Evolutionary conservation across 2,113 vertebrate species (phyloP), one percentile per base, ranked within the genome.

Genomic region (Nerophis ophidion): DNA sequence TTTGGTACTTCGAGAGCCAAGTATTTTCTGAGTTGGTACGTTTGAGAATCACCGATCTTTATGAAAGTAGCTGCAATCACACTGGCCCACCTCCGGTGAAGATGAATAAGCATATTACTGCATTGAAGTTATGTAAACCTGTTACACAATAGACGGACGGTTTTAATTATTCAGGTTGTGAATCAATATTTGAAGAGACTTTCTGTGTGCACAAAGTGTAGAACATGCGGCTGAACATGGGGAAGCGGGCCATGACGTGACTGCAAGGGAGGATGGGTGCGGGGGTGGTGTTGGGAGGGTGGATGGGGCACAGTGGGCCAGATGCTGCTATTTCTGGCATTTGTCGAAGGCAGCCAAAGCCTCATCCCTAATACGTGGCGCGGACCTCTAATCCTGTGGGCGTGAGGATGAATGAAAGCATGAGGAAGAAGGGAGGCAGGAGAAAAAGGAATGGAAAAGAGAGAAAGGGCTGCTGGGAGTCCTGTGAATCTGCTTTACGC

Each of bases 401-500:
- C 78, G 82, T 80, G 85, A 86, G 85, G 83, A 81, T 80, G 81
- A 84, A 75, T 76, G 76, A 86, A 74, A 82, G 73, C 45, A 65
- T 80, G 74, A 84, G 84, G 86, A 76, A 77, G 72, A 84, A 80
- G 76, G 65, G 63, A 82, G 79, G 78, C 70, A 82, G 76, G 65
- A 80, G 81, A 74, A 44, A 26, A 81, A 83, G 82, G 83, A 80
- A 85, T 79, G 88, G 89, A 81, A 26, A 17, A 46, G 14, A 44
- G 78, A 80, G 68, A 90, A 86, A 84, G 54, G 87, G 78, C 83
- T 90, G 76, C 80, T 84, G 74, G 88, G 86, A 87, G 81, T 82
- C 74, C 38, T 86, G 77, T 80, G 73, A 91, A 89, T 89, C 68
- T 79, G 74, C 88, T 92, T 91, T 80, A 87, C 81, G 78, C 87